phyloP scores from a whole-genome alignment of 1,140 invertebrate species.

The Cardiocondyla obscurior region DNA sequence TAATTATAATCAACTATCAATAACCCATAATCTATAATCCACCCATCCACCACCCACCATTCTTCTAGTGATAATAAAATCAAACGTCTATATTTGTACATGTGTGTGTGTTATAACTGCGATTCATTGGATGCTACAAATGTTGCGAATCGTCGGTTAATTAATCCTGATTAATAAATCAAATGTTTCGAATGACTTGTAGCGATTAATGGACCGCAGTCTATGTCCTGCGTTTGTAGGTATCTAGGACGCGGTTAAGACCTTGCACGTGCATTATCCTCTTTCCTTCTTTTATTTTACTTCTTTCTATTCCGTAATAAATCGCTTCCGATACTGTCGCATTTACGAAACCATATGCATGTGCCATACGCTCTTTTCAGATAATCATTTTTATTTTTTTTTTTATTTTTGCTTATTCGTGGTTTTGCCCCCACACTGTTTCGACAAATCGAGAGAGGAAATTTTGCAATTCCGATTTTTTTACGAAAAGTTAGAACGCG shows the following conservation, averaged over 20 bases:
- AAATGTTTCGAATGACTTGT: not conserved
- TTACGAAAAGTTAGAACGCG: slow-evolving; percentile 42
- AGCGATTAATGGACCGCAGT: not conserved
- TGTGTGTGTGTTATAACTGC: not conserved
- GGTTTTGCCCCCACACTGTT: not conserved
- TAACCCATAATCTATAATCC: too few relatives aligned
- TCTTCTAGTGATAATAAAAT: not conserved
- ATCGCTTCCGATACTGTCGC: not conserved
- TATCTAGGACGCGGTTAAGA: slow-evolving; percentile 67
- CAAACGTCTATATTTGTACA: not conserved
- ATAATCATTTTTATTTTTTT: not conserved
- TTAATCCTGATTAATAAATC: not conserved
- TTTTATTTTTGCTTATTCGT: not conserved
- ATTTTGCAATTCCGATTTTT: not conserved
- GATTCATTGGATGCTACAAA: not conserved
- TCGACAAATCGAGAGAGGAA: not conserved
- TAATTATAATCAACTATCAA: not conserved
- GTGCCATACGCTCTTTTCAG: not conserved
- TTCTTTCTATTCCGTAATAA: not conserved
- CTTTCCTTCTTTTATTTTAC: not conserved
- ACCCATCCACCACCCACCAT: too few relatives aligned
- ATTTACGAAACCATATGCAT: not conserved
- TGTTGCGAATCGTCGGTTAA: not conserved
- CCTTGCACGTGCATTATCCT: slow-evolving; percentile 59
- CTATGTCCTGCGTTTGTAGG: slow-evolving; percentile 30